Evolutionary conservation across 2,888 invertebrate genomes (phyloP), one percentile per base, ranked within the genome.

Genomic region (Phyto melanocephala): DNA sequence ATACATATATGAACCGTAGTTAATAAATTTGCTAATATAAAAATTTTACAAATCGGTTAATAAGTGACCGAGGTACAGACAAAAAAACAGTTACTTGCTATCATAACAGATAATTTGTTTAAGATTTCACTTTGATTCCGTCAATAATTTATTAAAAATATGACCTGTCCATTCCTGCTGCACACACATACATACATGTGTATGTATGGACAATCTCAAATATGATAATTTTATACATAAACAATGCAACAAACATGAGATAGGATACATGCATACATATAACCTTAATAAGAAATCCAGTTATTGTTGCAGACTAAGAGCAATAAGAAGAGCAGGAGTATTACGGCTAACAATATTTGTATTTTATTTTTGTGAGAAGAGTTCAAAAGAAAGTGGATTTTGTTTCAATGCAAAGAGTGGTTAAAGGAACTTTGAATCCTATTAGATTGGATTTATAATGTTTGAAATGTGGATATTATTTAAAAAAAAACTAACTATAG

Each of bases 181-280:
- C 54, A 56, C 67, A 80, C 79, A 76, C 52, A 56, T 52, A 76
- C 77, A 75, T 47, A 37, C 2, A 11, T 28, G 1, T 11, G 37
- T 37, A 37, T 37, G 37, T 37, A 37, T 37, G 37, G 2, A 78
- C 79, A 77, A 52, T 54, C 45, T 28, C 11, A 80, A 71, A 60
- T 80, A 81, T 81, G 77, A 17, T 70, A 83, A 81, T 81, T 80
- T 58, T 11, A 50, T 33, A 50, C 42, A 50, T 37, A 37, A 37
- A 40, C 28, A 47, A 54, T 42, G 42, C 13, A 54, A 33, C 15
- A 56, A 81, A 11, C 20, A 50, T 47, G 37, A 17, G 35, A 4
- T 24, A 22, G 50, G 17, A 75, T 33, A 33, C 45, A 7, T 15
- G 22, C 35, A 8, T 33, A 11, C 10, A 50, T 10, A 8, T 11